Conservation (phyloP, 2,113 vertebrate genomes). For the Malaclemys terrapin region DNA sequence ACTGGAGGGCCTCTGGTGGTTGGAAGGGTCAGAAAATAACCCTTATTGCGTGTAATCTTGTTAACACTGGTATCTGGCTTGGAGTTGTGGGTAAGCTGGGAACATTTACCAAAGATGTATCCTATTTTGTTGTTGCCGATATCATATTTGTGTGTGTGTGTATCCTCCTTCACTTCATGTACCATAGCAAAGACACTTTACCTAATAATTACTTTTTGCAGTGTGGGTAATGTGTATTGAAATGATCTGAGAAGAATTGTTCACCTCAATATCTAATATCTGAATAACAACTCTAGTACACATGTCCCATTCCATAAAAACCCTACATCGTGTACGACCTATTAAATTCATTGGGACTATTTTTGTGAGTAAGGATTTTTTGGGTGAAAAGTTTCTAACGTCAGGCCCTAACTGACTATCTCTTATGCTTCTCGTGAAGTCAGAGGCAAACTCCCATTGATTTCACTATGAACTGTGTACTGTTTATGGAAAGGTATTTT, state of each 20-base stretch:
- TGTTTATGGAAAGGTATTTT: not conserved
- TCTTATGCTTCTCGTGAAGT: not conserved
- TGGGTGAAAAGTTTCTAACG: not conserved
- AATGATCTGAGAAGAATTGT: not conserved
- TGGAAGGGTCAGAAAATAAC: not conserved
- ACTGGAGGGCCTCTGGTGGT: not conserved
- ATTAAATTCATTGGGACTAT: not conserved
- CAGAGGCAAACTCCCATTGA: not conserved
- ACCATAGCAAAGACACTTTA: not conserved
- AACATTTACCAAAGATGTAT: not conserved
- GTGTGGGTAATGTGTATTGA: not conserved
- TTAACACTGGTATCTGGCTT: not conserved
- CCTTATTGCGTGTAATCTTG: not conserved
- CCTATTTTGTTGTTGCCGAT: not conserved
- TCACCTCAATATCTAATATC: accelerated
- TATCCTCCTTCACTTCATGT: not conserved
- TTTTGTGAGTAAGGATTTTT: not conserved
- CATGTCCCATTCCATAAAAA: accelerated
- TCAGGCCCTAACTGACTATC: not conserved
- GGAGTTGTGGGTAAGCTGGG: not conserved
- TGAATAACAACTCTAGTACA: not conserved
- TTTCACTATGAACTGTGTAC: not conserved
- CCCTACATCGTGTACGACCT: accelerated
- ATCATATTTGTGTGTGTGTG: not conserved
- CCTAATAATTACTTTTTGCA: not conserved